Evolutionary conservation across 2,888 invertebrate genomes (phyloP), one percentile per base, ranked within the genome.

Genomic region (Diarsia rubi): DNA sequence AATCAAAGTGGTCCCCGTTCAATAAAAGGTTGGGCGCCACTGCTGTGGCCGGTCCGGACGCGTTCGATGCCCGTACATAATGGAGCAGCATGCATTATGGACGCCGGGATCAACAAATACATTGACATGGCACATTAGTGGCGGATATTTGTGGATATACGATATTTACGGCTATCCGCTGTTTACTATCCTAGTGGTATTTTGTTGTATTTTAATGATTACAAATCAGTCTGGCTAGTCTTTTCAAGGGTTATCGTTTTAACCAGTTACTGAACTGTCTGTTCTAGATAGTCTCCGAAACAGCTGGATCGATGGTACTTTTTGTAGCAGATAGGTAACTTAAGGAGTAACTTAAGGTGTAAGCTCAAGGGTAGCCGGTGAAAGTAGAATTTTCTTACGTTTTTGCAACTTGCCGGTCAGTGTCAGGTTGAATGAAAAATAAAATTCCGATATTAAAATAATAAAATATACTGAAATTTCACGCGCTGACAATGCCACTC

Each of bases 31-130:
- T 62, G 62, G 16, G 62, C 42, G n/a, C 44, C 62, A 16, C 42
- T 62, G n/a, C 21, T 37, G 42, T 31, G 52, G 42, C 66, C 19
- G 54, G n/a, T 37, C 63, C 70, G 54, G n/a, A 24, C 27, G 59
- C 85, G 90, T 82, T 89, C 90, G 89, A 91, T 89, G 83, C 78
- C 73, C 84, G 90, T 91, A 90, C 92, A 92, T 92, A 92, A 91
- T 92, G 90, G 86, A 92, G 80, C 83, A 78, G 84, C 83, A 91
- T 93, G 91, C 92, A 92, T 92, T 89, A 93, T 92, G 87, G 86
- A 91, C 84, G 76, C 66, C 63, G 79, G 83, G 85, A 86, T 86
- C 86, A 87, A 88, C 86, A 79, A 86, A 89, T 88, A 88, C 85
- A 86, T 79, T 79, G 88, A 85, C 88, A 84, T 75, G 71, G 57